These are phyloP conservation scores for Idaea aversata DNA, from an alignment of 2,888 invertebrate genomes.

Conservation along the genomic window DNA sequence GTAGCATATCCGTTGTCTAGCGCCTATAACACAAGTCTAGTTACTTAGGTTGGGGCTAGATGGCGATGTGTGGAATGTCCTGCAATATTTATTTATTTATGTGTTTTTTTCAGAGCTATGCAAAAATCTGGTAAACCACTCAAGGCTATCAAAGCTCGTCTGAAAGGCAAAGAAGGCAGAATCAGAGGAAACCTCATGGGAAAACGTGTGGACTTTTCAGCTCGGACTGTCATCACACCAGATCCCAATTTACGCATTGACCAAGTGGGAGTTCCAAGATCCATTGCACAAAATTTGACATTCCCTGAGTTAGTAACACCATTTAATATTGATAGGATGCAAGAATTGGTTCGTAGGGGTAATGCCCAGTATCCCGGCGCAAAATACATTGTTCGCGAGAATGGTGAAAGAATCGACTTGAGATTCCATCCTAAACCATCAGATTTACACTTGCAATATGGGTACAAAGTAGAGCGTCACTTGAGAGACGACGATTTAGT, in stretches of 20 bases:
- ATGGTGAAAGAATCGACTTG: slow-evolving; percentile 98
- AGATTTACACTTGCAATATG: slow-evolving; percentile 97
- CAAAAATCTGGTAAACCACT: slow-evolving; percentile 99
- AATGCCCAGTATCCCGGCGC: slow-evolving; percentile 99
- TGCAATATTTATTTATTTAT: no score
- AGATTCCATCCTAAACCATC: slow-evolving; percentile 98
- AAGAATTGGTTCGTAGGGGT: slow-evolving; percentile 96
- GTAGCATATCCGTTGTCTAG: no score
- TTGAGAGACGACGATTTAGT: slow-evolving; percentile 98
- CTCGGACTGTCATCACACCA: slow-evolving; percentile 98
- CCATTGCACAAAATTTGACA: slow-evolving; percentile 99
- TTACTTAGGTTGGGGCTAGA: no score
- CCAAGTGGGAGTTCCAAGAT: slow-evolving; percentile 98
- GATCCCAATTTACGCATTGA: slow-evolving; percentile 97
- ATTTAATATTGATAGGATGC: slow-evolving; percentile 97
- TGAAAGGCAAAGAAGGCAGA: slow-evolving; percentile 99
- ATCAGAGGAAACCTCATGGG: slow-evolving; percentile 99
- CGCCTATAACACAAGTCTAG: no score
- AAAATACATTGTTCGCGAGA: slow-evolving; percentile 99
- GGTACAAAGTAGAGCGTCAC: slow-evolving; percentile 98
- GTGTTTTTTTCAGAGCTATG: slow-evolving; percentile 90
- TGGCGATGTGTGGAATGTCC: no score
- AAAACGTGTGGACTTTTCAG: slow-evolving; percentile 99
- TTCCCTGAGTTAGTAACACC: slow-evolving; percentile 99
- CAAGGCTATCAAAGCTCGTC: slow-evolving; percentile 97